These are phyloP conservation scores for Rissa tridactyla DNA, from an alignment of 2,113 vertebrate species.

Conservation along the genomic window DNA sequence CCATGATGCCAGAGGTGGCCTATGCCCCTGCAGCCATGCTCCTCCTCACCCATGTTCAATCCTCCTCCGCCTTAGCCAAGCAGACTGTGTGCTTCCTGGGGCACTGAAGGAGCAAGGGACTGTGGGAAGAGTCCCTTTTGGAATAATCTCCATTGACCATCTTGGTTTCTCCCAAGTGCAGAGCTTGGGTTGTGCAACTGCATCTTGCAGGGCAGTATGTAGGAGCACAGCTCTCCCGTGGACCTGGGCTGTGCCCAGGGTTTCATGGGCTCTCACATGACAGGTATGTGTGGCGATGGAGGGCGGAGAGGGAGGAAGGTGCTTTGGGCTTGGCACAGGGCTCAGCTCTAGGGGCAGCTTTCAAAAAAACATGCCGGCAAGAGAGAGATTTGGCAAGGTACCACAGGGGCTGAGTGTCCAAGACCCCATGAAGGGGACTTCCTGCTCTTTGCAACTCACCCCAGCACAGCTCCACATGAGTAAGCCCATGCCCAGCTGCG, in stretches of 20 bases:
- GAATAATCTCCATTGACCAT: background rate
- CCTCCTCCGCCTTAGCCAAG: background rate
- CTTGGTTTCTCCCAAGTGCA: background rate
- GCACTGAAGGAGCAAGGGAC: background rate
- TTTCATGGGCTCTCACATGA: background rate
- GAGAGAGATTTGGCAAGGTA: background rate
- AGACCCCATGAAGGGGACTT: background rate
- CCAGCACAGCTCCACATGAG: rapidly evolving
- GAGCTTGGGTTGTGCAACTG: background rate
- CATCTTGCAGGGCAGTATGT: background rate
- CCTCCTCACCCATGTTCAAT: background rate
- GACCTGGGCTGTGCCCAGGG: background rate
- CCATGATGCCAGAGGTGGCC: background rate
- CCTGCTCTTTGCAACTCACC: background rate
- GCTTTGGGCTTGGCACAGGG: background rate
- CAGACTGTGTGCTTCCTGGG: background rate
- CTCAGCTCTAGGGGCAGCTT: background rate
- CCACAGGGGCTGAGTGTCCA: background rate
- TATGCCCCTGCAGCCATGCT: background rate
- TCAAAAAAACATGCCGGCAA: background rate
- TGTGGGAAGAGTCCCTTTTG: background rate
- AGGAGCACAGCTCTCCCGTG: background rate
- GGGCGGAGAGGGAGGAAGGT: background rate
- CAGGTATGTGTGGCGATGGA: background rate
- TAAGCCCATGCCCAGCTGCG: background rate